These are phyloP conservation scores for Morpho achilles DNA, from an alignment of 2,888 invertebrate species.

Conservation along the genomic window DNA sequence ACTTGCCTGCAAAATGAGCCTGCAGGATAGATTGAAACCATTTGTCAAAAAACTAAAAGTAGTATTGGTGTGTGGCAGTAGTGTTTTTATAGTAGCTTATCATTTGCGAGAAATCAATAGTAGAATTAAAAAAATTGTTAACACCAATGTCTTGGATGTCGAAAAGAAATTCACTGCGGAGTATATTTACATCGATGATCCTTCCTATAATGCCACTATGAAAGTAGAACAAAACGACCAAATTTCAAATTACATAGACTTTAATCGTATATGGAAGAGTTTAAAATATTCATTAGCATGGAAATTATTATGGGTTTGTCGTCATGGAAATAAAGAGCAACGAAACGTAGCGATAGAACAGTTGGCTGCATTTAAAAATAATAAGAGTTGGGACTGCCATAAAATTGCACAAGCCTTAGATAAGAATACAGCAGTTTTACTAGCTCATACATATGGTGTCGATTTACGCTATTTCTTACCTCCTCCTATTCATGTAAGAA, in stretches of 20 bases:
- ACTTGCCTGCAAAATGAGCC: conserved; percentile 36
- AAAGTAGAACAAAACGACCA: conserved; percentile 48
- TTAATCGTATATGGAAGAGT: conserved; percentile 78
- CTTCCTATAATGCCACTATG: conserved; percentile 48
- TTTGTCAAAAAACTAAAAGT: conserved; percentile 48
- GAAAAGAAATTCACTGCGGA: conserved; percentile 63
- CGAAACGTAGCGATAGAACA: conserved; percentile 82
- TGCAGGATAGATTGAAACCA: conserved; percentile 51
- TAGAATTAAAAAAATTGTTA: conserved; percentile 51
- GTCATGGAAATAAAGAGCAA: conserved; percentile 80
- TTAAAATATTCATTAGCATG: conserved; percentile 83
- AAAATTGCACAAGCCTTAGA: conserved; percentile 90
- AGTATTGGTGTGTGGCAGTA: conserved; percentile 41
- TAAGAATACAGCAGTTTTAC: conserved; percentile 85
- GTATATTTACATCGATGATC: conserved; percentile 72
- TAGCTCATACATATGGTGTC: conserved; percentile 85
- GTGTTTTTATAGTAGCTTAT: conserved; percentile 48
- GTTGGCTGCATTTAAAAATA: conserved; percentile 82
- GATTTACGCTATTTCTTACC: conserved; percentile 87
- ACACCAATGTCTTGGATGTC: conserved; percentile 55
- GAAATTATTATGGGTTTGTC: conserved; percentile 82
- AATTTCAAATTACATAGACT: conserved; percentile 46
- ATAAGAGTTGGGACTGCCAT: conserved; percentile 83
- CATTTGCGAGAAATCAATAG: conserved; percentile 49
- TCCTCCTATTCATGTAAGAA: conserved; percentile 78